phyloP scores from a whole-genome alignment of 2,113 vertebrate genomes.

The Probosciger aterrimus region DNA sequence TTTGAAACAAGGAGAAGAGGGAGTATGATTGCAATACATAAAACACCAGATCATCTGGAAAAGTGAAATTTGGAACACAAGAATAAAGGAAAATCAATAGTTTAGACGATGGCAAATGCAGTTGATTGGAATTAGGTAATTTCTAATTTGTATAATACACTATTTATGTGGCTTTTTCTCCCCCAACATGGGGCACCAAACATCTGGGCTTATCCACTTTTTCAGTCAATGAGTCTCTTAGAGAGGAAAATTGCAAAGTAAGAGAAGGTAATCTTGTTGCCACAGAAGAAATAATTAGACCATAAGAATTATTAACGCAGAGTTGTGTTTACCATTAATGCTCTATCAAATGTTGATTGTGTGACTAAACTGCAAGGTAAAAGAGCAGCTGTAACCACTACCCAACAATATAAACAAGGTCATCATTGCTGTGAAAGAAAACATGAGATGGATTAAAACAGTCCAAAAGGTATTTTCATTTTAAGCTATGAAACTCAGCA shows the following conservation, averaged over 20 bases:
- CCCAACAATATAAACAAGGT: not conserved
- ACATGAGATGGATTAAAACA: not conserved
- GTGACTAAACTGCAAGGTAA: slow-evolving; percentile 33
- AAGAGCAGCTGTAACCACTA: not conserved
- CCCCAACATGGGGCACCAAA: not conserved
- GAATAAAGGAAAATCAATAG: not conserved
- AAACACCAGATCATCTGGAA: not conserved
- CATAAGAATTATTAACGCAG: slow-evolving; percentile 43
- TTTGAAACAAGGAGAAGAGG: not conserved
- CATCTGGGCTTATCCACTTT: not conserved
- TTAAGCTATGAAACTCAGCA: not conserved
- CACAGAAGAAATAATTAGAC: slow-evolving; percentile 47
- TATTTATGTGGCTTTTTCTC: not conserved
- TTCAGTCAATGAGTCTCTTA: not conserved
- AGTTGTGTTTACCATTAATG: slow-evolving; percentile 47
- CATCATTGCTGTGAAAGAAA: not conserved
- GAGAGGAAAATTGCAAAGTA: slow-evolving; percentile 29
- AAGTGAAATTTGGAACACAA: not conserved
- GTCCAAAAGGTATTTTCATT: not conserved
- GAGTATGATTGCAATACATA: not conserved
- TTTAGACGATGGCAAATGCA: not conserved
- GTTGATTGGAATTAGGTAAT: not conserved
- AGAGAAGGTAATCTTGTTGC: slow-evolving; percentile 10
- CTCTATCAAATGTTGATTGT: slow-evolving; percentile 37
- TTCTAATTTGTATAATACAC: not conserved